Evolutionary conservation across 2,113 vertebrate genomes (phyloP).

Genomic region (Etia nguti): DNA sequence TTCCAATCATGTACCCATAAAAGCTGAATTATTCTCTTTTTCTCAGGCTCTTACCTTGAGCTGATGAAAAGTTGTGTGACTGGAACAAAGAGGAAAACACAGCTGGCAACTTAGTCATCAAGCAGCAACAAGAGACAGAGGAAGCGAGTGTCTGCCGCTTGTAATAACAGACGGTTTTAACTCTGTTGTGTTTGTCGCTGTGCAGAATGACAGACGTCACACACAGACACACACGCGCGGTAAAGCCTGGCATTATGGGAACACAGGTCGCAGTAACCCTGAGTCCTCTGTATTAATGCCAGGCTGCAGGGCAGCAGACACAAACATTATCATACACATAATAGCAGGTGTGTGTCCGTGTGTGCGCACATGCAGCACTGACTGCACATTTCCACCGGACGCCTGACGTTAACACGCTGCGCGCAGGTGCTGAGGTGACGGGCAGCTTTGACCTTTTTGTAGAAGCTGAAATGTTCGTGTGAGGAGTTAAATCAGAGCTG

Average conservation of each 20-base stretch:
- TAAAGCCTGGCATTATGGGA: constrained; percentile 32
- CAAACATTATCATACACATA: constrained; percentile 16
- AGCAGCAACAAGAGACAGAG: not conserved
- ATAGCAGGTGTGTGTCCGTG: constrained; percentile 32
- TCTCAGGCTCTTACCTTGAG: not conserved
- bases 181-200: not conserved
- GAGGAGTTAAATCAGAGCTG: not conserved
- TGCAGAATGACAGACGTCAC: not conserved
- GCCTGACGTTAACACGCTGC: not conserved
- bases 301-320: constrained; percentile 11
- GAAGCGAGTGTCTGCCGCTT: not conserved
- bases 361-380: not conserved
- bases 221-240: not conserved
- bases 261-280: not conserved
- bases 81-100: constrained; percentile 6
- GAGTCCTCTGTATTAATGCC: not conserved
- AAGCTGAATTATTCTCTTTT: not conserved
- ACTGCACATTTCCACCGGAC: not conserved
- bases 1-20: not conserved
- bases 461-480: not conserved
- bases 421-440: not conserved
- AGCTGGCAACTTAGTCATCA: not conserved
- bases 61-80: not conserved
- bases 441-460: accelerated
- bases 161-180: constrained; percentile 14